Base-by-base conservation (phyloP, 2,888 invertebrate genomes). In the Troides oblongomaculatus region DNA sequence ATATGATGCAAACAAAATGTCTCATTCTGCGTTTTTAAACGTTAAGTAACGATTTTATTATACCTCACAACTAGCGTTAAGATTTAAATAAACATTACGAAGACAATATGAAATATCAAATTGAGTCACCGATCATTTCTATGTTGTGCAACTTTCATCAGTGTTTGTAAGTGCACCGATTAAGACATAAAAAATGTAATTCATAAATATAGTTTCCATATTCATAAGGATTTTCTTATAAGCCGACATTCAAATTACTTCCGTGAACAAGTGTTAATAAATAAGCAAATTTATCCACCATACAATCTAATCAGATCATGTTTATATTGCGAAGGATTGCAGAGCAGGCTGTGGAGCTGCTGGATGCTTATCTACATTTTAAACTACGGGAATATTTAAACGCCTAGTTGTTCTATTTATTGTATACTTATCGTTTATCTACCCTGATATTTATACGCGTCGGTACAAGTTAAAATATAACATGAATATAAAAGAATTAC, bases 241-340 rank as follows among this genome's bases (percentile, higher is more conserved):
- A 46, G 46, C 46, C 14, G 46, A 4, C 46, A 14, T 14, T 46
- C 14, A 79, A 80, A 81, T 84, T 72, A 78, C 78, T 62, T 77
- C 77, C 76, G 77, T 74, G 77, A 83, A 83, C 84, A 82, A 81
- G 84, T 84, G 83, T 80, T 82, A 86, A 88, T 90, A 90, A 90
- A 91, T 88, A 87, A 87, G 81, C 81, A 76, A 82, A 85, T 88
- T 88, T 86, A 88, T 87, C 86, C 80, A 76, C 71, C 66, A 80
- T 81, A 77, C 79, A 81, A 87, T 89, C 86, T 89, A 88, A 90
- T 91, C 90, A 78, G 83, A 86, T 88, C 88, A 82, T 90, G 89
- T 91, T 89, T 88, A 88, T 88, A 88, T 84, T 85, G 82, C 81
- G 79, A 86, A 83, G 84, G 81, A 81, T 82, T 83, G 80, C 81